Evolutionary conservation across 2,113 vertebrate genomes (phyloP).

Genomic region (Epinephelus moara): DNA sequence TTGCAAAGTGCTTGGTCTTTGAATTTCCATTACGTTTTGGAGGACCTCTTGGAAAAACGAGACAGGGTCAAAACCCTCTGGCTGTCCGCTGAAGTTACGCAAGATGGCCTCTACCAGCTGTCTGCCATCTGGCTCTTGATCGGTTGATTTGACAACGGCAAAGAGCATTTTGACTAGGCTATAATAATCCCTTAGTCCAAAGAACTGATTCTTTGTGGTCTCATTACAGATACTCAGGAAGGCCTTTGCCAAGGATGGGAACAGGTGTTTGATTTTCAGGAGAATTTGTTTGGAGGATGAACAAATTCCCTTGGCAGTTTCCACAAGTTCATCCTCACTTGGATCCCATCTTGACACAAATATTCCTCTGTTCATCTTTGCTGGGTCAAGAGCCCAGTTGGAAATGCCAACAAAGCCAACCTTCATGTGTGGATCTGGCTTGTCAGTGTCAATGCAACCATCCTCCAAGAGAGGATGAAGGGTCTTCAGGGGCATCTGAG

Average conservation of each 20-base stretch:
- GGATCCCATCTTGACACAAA: slow-evolving; percentile 86
- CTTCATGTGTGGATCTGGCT: slow-evolving; percentile 83
- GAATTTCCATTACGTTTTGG: slow-evolving; percentile 51
- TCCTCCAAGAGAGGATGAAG: slow-evolving; percentile 88
- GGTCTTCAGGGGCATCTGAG: slow-evolving; percentile 87
- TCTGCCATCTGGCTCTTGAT: slow-evolving; percentile 64
- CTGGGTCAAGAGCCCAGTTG: slow-evolving; percentile 88
- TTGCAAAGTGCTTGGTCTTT: slow-evolving; percentile 76
- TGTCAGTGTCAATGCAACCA: slow-evolving; percentile 85
- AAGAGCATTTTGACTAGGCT: slow-evolving; percentile 87
- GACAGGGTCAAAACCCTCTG: slow-evolving; percentile 76
- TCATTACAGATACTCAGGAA: slow-evolving; percentile 79
- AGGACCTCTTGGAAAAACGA: slow-evolving; percentile 73
- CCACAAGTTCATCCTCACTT: slow-evolving; percentile 82
- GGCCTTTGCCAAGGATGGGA: slow-evolving; percentile 80
- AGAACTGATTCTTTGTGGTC: slow-evolving; percentile 81
- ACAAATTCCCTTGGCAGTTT: slow-evolving; percentile 86
- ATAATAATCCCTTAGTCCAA: slow-evolving; percentile 87
- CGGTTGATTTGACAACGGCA: slow-evolving; percentile 66
- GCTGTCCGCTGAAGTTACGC: slow-evolving; percentile 86
- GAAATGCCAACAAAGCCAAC: slow-evolving; percentile 88
- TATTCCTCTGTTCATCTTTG: slow-evolving; percentile 89
- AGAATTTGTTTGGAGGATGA: slow-evolving; percentile 67
- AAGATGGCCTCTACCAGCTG: slow-evolving; percentile 82
- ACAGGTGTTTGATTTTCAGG: slow-evolving; percentile 79